A percentile compares a stretch with the other conserved stretches of the same genome.
These are phyloP conservation scores for Tenthredo amoena DNA, from an alignment of 2,888 invertebrate species.

Conservation along the genomic window DNA sequence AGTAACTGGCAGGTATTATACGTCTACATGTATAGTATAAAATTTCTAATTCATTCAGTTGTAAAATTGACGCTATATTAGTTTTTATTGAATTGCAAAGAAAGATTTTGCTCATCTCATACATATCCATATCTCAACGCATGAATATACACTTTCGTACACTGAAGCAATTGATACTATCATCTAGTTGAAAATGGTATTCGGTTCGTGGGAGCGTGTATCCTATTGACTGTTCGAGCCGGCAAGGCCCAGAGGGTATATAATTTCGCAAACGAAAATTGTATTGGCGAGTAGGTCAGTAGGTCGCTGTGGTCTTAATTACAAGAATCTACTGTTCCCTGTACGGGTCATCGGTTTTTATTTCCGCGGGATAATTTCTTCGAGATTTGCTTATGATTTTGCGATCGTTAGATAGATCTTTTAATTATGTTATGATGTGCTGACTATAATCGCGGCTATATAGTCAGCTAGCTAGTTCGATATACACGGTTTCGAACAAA, in stretches of 20 bases:
- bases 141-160: neutral
- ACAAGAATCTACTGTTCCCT: slow-evolving; percentile 64
- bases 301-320: slow-evolving; percentile 71
- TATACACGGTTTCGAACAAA: neutral
- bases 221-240: slow-evolving; percentile 18
- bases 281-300: slow-evolving; percentile 67
- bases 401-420: neutral
- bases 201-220: slow-evolving; percentile 48
- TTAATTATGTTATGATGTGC: neutral
- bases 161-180: neutral
- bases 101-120: too few relatives aligned
- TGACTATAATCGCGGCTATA: neutral
- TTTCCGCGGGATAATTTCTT: slow-evolving; percentile 59
- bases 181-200: slow-evolving; percentile 22
- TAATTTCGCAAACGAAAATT: slow-evolving; percentile 50
- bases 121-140: neutral
- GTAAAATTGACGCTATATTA: neutral
- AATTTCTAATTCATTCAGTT: slow-evolving; percentile 4
- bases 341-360: neutral
- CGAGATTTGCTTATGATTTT: slow-evolving; percentile 29
- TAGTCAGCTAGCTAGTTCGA: neutral
- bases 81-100: neutral
- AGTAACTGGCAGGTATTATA: neutral
- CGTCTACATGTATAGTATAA: neutral
- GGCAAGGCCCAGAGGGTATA: slow-evolving; percentile 12